These are phyloP conservation scores for Ptychoptera albimana DNA, from an alignment of 2,888 invertebrate genomes.

Conservation along the genomic window DNA sequence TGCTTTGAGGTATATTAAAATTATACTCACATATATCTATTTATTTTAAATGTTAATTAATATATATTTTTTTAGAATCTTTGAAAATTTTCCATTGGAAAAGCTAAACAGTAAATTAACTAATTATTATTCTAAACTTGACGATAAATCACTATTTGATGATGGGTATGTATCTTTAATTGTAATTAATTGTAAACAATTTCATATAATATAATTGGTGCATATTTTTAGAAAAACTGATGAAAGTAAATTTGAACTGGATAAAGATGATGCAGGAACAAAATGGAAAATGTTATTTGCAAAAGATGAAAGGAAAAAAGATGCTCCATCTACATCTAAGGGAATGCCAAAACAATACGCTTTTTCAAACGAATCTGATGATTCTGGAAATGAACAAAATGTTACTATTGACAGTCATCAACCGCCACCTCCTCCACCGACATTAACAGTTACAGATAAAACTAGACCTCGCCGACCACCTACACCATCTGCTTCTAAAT, in stretches of 20 bases:
- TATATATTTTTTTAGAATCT: too few species aligned
- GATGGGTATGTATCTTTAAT: too few species aligned
- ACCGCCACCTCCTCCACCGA: conserved; percentile 5
- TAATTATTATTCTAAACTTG: conserved; percentile 63
- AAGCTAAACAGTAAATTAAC: conserved; percentile 57
- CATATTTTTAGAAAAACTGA: neutral
- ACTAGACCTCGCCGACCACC: conserved; percentile 23
- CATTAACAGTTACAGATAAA: neutral
- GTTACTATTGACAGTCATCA: neutral
- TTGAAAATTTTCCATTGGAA: conserved; percentile 49
- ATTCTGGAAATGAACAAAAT: conserved; percentile 5
- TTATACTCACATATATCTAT: neutral
- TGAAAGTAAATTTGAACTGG: neutral
- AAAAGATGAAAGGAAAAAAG: conserved; percentile 13
- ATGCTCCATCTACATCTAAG: conserved; percentile 3
- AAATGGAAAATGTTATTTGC: conserved; percentile 50
- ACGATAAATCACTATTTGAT: conserved; percentile 29
- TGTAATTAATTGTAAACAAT: too few species aligned
- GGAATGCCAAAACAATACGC: conserved; percentile 7
- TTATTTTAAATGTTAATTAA: conserved; percentile 11
- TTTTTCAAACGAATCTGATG: conserved; percentile 8
- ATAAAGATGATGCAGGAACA: neutral
- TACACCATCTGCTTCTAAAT: conserved; percentile 17
- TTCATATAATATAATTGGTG: conserved; percentile 16
- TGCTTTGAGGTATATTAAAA: conserved; percentile 38